Base-by-base conservation (phyloP, 2,888 invertebrate species). In the Sabellastarte sp. region DNA sequence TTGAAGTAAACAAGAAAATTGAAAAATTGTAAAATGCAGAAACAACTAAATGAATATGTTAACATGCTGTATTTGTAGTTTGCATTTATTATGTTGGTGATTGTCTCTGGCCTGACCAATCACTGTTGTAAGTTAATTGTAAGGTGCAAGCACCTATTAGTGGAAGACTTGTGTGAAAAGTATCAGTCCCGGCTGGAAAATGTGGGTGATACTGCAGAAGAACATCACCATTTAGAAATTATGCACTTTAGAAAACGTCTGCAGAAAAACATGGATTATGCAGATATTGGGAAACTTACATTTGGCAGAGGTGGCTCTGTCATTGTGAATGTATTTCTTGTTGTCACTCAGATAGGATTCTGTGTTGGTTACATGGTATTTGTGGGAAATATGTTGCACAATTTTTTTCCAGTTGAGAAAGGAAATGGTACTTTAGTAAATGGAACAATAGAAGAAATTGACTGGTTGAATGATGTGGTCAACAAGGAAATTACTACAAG, bases 71-170 rank as follows among this genome's bases (percentile, higher is more conserved):
- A 28, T 24, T 71, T 73, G 50, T 75, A 81, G 81, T 71, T 77
- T 53, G 81, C 80, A 2, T 64, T 78, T n/a, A 63, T 70, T 3
- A 72, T 76, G 1, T 69, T 80, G 52, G 3, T 79, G 2, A 10
- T 80, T 3, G 76, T 80, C 32, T 79, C 79, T 3, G 30, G 51
- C 0, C 61, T 81, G 10, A 81, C 81, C 2, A 78, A 77, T 62
- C 79, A 82, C 64, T 81, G 81, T 68, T 81, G 81, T 65, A 74
- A 76, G 15, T 70, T 81, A 24, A 74, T 82, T 4, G 77, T 80
- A 20, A 78, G 76, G 61, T 78, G 78, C 57, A 81, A 82, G 68
- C 73, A 78, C 59, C 64, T 72, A 57, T 74, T 73, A 50, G 76
- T 80, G 15, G 62, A 67, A 1, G 65, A 41, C 10, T 26, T 63